Evolutionary conservation across 2,888 invertebrate species (phyloP).

Genomic region (Tricholauxania praeusta): DNA sequence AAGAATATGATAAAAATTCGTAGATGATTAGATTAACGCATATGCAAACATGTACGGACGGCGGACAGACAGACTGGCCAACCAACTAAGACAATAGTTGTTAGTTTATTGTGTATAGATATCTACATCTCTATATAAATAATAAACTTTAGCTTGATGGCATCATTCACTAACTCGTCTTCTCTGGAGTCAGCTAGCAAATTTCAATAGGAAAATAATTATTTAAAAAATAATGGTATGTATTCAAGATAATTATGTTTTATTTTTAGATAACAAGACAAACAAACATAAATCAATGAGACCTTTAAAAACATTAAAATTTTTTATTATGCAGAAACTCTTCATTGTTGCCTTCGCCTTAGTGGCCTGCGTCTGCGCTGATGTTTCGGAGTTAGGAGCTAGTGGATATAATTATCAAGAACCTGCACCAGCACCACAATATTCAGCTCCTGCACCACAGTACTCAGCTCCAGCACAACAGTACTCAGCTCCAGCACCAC

Average conservation of each 20-base stretch:
- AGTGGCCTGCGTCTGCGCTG: constrained; percentile 44
- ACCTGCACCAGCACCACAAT: constrained; percentile 22
- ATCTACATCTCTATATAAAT: constrained; percentile 33
- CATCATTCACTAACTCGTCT: constrained; percentile 32
- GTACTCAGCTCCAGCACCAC: background rate
- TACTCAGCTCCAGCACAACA: background rate
- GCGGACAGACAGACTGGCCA: too few relatives aligned
- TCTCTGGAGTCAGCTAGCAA: constrained; percentile 27
- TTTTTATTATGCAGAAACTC: constrained; percentile 38
- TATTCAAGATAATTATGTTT: background rate
- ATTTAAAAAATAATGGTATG: constrained; percentile 14
- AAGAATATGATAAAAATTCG: too few relatives aligned
- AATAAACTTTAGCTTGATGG: constrained; percentile 21
- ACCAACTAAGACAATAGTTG: too few relatives aligned
- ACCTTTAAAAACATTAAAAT: background rate
- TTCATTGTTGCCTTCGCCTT: constrained; percentile 41
- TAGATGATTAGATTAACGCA: too few relatives aligned
- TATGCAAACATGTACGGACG: too few relatives aligned
- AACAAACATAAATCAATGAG: too few relatives aligned
- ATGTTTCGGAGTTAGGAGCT: constrained; percentile 44
- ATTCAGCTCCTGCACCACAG: constrained; percentile 15
- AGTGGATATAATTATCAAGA: constrained; percentile 44
- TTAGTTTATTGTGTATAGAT: background rate
- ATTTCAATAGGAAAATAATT: background rate
- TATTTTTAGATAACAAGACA: background rate